phyloP scores from a whole-genome alignment of 2,888 invertebrate genomes.

The Hypolimnas misippus region DNA sequence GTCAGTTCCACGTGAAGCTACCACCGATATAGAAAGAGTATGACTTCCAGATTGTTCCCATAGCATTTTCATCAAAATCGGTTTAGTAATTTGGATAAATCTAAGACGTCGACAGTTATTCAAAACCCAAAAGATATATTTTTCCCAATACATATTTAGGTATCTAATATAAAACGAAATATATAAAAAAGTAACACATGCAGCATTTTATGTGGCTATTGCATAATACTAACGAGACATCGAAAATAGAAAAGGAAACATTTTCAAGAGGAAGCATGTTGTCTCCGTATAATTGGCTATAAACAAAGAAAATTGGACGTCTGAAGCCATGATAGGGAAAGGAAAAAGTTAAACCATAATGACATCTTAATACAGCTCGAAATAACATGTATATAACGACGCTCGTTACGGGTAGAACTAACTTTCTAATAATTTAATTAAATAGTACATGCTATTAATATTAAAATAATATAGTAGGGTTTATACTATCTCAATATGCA shows the following conservation, averaged over 20 bases:
- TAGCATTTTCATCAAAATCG: no score
- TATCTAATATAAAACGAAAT: no score
- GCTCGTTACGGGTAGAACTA: not conserved
- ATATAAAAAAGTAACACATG: not conserved
- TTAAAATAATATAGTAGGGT: not conserved
- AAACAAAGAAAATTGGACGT: constrained; percentile 54
- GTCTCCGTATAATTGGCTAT: constrained; percentile 66
- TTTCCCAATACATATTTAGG: no score
- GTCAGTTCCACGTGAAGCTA: no score
- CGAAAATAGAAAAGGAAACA: constrained; percentile 29
- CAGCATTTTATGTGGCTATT: not conserved
- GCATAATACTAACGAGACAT: constrained; percentile 27
- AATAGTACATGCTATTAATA: not conserved
- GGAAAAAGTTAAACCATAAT: not conserved
- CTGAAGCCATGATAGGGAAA: not conserved
- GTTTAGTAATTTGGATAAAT: no score
- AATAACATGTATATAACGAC: not conserved
- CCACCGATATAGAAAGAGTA: no score
- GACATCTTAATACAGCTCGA: not conserved
- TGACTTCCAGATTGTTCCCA: no score
- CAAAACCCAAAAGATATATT: no score
- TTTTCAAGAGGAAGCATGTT: constrained; percentile 27
- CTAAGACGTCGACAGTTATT: no score
- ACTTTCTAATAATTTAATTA: not conserved
- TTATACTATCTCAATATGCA: not conserved